A percentile compares a stretch with the other conserved stretches of the same genome.
These are phyloP conservation scores for Leptarthrus brevirostris DNA, from an alignment of 2,888 invertebrate genomes.

Conservation along the genomic window DNA sequence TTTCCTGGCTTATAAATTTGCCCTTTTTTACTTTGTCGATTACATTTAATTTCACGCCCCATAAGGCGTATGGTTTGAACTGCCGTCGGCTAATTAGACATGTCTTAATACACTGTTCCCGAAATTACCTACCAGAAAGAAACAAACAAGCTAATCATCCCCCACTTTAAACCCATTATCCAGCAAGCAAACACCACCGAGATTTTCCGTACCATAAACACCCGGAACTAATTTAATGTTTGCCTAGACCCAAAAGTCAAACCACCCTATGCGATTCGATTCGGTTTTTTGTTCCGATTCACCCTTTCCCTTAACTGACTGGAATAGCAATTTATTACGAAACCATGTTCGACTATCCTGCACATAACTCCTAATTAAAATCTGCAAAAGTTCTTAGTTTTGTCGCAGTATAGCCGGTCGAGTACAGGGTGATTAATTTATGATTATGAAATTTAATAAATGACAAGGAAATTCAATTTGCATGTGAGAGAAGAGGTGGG, in stretches of 20 bases:
- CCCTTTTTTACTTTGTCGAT: conserved; percentile 42
- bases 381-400: background rate
- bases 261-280: conserved; percentile 23
- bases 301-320: background rate
- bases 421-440: background rate
- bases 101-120: background rate
- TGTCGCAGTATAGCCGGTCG: no score
- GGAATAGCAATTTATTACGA: conserved; percentile 22
- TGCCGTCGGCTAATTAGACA: conserved; percentile 38
- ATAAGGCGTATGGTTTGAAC: conserved; percentile 46
- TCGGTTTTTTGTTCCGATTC: conserved; percentile 16
- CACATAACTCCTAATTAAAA: conserved; percentile 30
- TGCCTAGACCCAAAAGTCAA: conserved; percentile 27
- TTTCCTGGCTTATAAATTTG: no score
- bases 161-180: conserved; percentile 27
- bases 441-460: conserved; percentile 50
- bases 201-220: conserved; percentile 36
- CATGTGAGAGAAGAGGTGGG: no score
- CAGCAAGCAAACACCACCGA: background rate
- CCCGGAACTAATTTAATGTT: conserved; percentile 48
- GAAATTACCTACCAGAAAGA: background rate
- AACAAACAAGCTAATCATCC: background rate
- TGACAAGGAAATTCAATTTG: conserved; percentile 50
- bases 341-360: conserved; percentile 7
- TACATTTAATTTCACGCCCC: conserved; percentile 52